A percentile compares a stretch with the other conserved stretches of the same genome.
Evolutionary conservation across 2,888 invertebrate species (phyloP).

Genomic region (Ceramica pisi): DNA sequence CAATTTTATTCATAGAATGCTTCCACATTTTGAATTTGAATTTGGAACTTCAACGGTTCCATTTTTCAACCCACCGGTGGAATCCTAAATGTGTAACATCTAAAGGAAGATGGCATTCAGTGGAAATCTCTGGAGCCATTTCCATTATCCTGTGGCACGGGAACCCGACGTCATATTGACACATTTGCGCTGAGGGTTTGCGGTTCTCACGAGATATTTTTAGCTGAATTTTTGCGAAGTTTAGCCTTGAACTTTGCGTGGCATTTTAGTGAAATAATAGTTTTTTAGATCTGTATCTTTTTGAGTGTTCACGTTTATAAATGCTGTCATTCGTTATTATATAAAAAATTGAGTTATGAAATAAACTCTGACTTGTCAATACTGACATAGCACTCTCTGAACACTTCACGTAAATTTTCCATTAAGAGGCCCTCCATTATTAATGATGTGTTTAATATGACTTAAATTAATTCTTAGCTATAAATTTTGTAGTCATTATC

Average conservation of each 20-base stretch:
- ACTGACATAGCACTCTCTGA: too few relatives aligned
- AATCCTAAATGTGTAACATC: constrained; percentile 28
- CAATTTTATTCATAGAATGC: background rate
- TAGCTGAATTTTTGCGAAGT: constrained; percentile 1
- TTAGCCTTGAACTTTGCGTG: constrained; percentile 10
- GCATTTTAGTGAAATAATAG: background rate
- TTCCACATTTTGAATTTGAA: background rate
- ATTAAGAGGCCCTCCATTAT: too few relatives aligned
- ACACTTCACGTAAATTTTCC: too few relatives aligned
- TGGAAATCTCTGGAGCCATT: constrained; percentile 37
- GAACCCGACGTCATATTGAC: constrained; percentile 39
- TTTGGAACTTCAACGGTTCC: background rate
- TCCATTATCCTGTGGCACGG: constrained; percentile 50
- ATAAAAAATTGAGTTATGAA: constrained; percentile 23
- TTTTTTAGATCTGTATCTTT: background rate
- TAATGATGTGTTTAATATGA: too few relatives aligned
- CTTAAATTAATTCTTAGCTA: too few relatives aligned
- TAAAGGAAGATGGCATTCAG: constrained; percentile 37
- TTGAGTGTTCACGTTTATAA: background rate
- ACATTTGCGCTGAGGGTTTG: constrained; percentile 41
- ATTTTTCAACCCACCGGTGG: background rate
- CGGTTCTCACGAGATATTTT: constrained; percentile 26
- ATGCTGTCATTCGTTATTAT: background rate
- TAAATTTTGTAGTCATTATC: too few relatives aligned
- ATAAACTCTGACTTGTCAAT: background rate